phyloP scores from a whole-genome alignment of 2,113 vertebrate species.

The Solenodon paradoxus region DNA sequence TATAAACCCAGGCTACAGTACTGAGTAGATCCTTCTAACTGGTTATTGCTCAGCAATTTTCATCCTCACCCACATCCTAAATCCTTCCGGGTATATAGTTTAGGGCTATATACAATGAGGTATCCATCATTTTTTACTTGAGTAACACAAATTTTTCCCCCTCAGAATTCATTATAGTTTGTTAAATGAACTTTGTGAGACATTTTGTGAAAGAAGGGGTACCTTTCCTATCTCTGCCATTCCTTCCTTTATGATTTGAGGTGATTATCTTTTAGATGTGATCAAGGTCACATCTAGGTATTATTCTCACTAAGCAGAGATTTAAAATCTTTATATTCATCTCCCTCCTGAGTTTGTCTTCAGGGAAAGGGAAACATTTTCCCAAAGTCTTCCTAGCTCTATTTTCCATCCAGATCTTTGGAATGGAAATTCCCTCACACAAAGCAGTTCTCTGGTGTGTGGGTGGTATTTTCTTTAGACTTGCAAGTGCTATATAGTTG shows the following conservation, averaged over 20 bases:
- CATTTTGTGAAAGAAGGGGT: background rate
- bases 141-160: background rate
- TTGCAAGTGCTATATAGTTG: background rate
- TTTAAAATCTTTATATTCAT: background rate
- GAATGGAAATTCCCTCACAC: background rate
- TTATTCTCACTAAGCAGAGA: background rate
- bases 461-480: background rate
- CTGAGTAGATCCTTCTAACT: background rate
- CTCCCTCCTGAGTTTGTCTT: background rate
- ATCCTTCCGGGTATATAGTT: background rate
- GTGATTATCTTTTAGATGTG: background rate
- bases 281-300: background rate
- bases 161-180: background rate
- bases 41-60: background rate
- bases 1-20: background rate
- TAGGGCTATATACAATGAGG: background rate
- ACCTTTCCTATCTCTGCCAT: background rate
- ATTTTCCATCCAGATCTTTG: conserved; percentile 39
- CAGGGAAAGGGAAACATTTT: background rate
- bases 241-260: background rate
- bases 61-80: background rate
- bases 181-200: background rate
- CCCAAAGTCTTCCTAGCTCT: conserved; percentile 2
- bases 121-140: background rate
- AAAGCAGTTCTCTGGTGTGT: background rate